Conservation (phyloP, 2,113 vertebrate species). For the Psilopsiagon aurifrons region DNA sequence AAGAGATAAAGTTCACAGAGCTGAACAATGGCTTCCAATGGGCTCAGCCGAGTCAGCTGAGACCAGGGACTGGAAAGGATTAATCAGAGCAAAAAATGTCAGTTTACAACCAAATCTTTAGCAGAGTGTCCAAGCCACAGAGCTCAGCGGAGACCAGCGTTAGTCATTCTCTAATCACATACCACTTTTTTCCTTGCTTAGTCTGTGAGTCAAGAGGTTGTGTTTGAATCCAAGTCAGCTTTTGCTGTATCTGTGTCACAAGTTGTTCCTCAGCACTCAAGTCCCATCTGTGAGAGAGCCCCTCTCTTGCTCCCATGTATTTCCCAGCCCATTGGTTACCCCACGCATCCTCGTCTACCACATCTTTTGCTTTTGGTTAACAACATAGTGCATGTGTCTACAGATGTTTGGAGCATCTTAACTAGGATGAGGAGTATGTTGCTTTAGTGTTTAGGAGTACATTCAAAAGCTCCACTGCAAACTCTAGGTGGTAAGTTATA, state of each 20-base stretch:
- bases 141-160: not conserved
- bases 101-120: constrained; percentile 37
- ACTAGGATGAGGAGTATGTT: not conserved
- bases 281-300: not conserved
- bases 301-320: not conserved
- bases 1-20: constrained; percentile 55
- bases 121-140: constrained; percentile 55
- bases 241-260: not conserved
- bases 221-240: not conserved
- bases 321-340: not conserved
- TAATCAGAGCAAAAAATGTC: constrained; percentile 69
- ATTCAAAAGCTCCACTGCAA: not conserved
- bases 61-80: constrained; percentile 54
- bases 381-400: fast-evolving
- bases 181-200: not conserved
- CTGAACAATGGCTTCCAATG: constrained; percentile 29
- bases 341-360: not conserved
- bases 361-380: not conserved
- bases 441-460: not conserved
- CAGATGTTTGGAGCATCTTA: not conserved
- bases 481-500: not conserved
- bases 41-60: constrained; percentile 65
- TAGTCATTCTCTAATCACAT: constrained; percentile 23
- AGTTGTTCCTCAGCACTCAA: not conserved
- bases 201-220: not conserved